A percentile compares a stretch with the other conserved stretches of the same genome.
Conservation (phyloP, 2,888 invertebrate species). For the Amiota minor region DNA sequence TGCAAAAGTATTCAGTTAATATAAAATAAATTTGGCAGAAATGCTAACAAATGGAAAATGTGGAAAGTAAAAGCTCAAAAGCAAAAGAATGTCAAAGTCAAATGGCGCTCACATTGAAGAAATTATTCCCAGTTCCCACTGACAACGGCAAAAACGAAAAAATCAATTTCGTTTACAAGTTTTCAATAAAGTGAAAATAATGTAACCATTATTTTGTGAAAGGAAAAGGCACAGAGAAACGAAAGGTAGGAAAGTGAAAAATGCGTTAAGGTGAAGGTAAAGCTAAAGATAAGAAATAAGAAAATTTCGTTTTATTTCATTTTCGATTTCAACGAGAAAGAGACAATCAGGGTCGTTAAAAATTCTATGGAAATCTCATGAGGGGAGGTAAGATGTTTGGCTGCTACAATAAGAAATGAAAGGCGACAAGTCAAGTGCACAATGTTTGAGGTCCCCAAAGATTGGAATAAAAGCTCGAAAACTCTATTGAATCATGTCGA, state of each 20-base stretch:
- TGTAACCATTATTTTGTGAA: conserved; percentile 41
- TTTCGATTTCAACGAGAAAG: conserved; percentile 32
- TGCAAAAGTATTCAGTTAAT: conserved; percentile 62
- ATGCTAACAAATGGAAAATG: conserved; percentile 13
- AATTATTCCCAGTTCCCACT: neutral
- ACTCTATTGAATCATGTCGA: neutral
- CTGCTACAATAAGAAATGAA: conserved; percentile 34
- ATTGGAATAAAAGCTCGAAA: neutral
- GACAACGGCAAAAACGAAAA: conserved; percentile 44
- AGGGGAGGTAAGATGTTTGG: neutral
- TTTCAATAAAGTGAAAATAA: conserved; percentile 67
- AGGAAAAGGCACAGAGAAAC: conserved; percentile 16
- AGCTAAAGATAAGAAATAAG: conserved; percentile 5
- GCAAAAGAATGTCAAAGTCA: conserved; percentile 59
- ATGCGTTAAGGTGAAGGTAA: neutral
- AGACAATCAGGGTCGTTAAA: conserved; percentile 65
- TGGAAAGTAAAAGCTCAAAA: neutral
- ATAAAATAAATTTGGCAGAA: conserved; percentile 59
- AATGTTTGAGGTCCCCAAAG: conserved; percentile 31
- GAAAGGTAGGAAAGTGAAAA: conserved; percentile 5
- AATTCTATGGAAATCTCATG: conserved; percentile 36
- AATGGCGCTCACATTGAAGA: conserved; percentile 15
- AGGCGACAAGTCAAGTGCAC: conserved; percentile 57
- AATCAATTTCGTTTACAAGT: conserved; percentile 65
- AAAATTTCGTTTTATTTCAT: neutral